Base-by-base conservation (phyloP, 2,888 invertebrate species). In the Sesia apiformis region DNA sequence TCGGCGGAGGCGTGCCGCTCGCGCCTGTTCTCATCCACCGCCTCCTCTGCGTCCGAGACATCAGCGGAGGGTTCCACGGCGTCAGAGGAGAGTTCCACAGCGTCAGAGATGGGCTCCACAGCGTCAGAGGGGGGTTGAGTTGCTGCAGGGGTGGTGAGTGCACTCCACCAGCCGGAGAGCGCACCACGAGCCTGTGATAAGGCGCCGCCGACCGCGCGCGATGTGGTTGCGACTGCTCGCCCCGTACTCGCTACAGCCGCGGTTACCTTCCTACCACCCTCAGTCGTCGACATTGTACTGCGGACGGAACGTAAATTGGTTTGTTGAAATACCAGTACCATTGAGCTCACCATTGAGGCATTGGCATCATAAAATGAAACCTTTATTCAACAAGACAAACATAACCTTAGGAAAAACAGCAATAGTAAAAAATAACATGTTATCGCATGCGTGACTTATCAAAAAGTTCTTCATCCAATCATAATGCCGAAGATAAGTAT, bases 261-360 rank as follows among this genome's bases (percentile, higher is more conserved):
- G 69, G 97, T 97, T 58, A 98, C 91, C 82, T 97, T 97, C 55
- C 97, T 92, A 0, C 98, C 98, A 64, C 97, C 94, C 81, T 98
- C 98, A 43, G 97, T 96, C 70, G 94, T 97, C 68, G 97, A 97
- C 95, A 98, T 97, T 38, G 97, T 96, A 74, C 98, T 98, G 73
- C 43, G 84, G 3, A 23, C 1, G 23, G 23, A 23, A 23, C 23
- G 23, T 23, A 23, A 23, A 23, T 23, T 23, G 23, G 23, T 23
- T 23, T 23, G 23, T 23, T 23, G 23, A 23, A 23, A 23, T 23
- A 23, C 23, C 23, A 23, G 23, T 23, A 23, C 2, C n/a, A n/a
- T 23, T 23, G 23, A 2, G 23, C 23, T 23, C 23, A 23, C 23
- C 23, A 23, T 23, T 23, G 23, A 1, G 23, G 23, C 23, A 2